Evolutionary conservation across 2,888 invertebrate genomes (phyloP).

Genomic region (Cantharis nigra): DNA sequence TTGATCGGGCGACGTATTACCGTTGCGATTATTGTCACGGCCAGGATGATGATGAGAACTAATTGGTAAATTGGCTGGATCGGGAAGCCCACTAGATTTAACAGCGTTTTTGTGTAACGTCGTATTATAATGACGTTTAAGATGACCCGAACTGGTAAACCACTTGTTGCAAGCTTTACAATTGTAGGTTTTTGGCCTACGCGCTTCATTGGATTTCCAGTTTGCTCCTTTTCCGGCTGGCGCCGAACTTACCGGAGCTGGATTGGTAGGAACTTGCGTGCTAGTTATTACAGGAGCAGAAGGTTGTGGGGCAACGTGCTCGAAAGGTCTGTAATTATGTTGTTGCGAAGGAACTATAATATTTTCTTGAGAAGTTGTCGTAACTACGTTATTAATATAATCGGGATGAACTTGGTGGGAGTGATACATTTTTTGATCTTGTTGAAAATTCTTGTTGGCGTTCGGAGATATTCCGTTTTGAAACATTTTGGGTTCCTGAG

Average conservation of each 20-base stretch:
- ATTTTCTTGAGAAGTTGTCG: slow-evolving; percentile 60
- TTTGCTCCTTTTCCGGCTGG: slow-evolving; percentile 71
- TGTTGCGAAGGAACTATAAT: slow-evolving; percentile 39
- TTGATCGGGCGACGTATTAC: slow-evolving; percentile 51
- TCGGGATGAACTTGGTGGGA: slow-evolving; percentile 62
- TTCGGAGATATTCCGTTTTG: slow-evolving; percentile 20
- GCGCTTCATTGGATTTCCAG: slow-evolving; percentile 90
- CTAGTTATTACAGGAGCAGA: slow-evolving; percentile 65
- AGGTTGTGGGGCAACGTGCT: slow-evolving; percentile 61
- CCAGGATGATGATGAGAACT: slow-evolving; percentile 83
- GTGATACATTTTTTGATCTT: slow-evolving; percentile 51
- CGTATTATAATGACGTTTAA: slow-evolving; percentile 90
- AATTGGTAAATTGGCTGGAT: slow-evolving; percentile 83
- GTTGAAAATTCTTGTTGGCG: slow-evolving; percentile 32
- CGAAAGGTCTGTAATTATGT: slow-evolving; percentile 66
- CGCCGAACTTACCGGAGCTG: slow-evolving; percentile 53
- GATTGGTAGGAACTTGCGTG: slow-evolving; percentile 65
- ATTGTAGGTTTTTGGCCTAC: slow-evolving; percentile 89
- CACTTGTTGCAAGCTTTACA: slow-evolving; percentile 93
- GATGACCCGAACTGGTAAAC: slow-evolving; percentile 91
- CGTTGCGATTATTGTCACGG: slow-evolving; percentile 63
- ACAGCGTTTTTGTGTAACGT: slow-evolving; percentile 91
- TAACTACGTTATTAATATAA: slow-evolving; percentile 57
- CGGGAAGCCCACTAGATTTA: slow-evolving; percentile 82
- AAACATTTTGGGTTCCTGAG: slow-evolving; percentile 26